A percentile compares a stretch with the other conserved stretches of the same genome.
Evolutionary conservation across 1,140 invertebrate genomes (phyloP).

Genomic region (Charaxes varanes): DNA sequence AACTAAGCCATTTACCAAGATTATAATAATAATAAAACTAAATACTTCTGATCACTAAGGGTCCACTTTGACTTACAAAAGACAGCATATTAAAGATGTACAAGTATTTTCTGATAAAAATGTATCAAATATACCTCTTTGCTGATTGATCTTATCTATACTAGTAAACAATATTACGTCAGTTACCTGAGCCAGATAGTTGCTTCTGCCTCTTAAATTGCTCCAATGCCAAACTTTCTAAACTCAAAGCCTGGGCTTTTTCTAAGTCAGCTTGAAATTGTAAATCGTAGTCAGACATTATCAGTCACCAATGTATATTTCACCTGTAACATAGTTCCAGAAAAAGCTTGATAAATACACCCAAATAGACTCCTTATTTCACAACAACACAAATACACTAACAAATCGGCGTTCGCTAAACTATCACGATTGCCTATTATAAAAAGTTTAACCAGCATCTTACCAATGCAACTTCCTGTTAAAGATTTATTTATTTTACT

Average conservation of each 20-base stretch:
- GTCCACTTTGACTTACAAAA: too few species aligned
- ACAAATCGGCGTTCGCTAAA: conserved; percentile 24
- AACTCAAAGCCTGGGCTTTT: conserved; percentile 87
- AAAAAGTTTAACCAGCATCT: conserved; percentile 23
- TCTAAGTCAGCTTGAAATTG: conserved; percentile 90
- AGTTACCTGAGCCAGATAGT: conserved; percentile 54
- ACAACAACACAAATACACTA: conserved; percentile 34
- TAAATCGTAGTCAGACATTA: conserved; percentile 82
- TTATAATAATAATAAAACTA: too few species aligned
- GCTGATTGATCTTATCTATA: conserved; percentile 31
- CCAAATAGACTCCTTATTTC: conserved; percentile 36
- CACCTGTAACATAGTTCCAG: conserved; percentile 40
- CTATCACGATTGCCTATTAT: too few species aligned
- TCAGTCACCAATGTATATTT: conserved; percentile 30
- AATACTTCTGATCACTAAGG: too few species aligned
- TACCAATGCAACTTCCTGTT: conserved; percentile 39
- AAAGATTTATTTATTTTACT: conserved; percentile 33
- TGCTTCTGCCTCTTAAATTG: conserved; percentile 82
- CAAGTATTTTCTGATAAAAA: background rate
- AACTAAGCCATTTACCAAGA: too few species aligned
- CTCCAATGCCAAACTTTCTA: conserved; percentile 88
- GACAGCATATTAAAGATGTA: conserved; percentile 1
- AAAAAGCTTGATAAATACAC: conserved; percentile 46
- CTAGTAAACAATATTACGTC: conserved; percentile 57
- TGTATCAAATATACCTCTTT: background rate